Evolutionary conservation across 92 coral and sea anemone genomes (phyloP).

Genomic region (Porites rus): DNA sequence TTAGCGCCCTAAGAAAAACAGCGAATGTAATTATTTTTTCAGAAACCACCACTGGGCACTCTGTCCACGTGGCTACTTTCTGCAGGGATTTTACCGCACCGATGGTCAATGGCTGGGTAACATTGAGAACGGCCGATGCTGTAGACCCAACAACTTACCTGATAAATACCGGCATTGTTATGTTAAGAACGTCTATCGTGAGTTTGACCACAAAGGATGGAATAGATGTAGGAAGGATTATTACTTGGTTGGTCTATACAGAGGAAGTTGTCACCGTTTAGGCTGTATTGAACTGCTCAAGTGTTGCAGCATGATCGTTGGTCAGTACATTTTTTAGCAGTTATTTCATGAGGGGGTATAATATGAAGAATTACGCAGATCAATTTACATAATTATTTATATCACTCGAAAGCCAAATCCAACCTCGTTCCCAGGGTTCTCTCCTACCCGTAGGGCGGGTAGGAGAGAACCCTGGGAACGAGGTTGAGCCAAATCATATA

Average conservation of each 20-base stretch:
- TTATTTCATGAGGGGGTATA: too few relatives aligned
- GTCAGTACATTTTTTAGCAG: neutral
- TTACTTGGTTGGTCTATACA: slow-evolving; percentile 69
- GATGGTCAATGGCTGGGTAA: slow-evolving; percentile 14
- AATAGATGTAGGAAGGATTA: slow-evolving; percentile 68
- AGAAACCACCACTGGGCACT: slow-evolving; percentile 44
- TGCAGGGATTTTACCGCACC: slow-evolving; percentile 60
- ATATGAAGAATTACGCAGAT: too few relatives aligned
- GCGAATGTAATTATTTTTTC: neutral
- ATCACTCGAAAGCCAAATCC: too few relatives aligned
- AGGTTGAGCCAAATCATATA: too few relatives aligned
- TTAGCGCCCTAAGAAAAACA: too few relatives aligned
- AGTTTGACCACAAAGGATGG: slow-evolving; percentile 75
- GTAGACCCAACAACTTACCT: slow-evolving; percentile 56
- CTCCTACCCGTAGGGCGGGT: too few relatives aligned
- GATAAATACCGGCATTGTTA: slow-evolving; percentile 49
- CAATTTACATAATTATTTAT: too few relatives aligned
- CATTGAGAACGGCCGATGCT: slow-evolving; percentile 62
- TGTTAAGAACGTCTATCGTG: slow-evolving; percentile 31
- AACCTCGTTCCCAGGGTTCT: too few relatives aligned
- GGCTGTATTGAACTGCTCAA: slow-evolving; percentile 67
- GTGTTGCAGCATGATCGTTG: slow-evolving; percentile 72
- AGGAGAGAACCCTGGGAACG: too few relatives aligned
- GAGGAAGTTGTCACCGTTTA: slow-evolving; percentile 58
- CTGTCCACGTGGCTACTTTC: slow-evolving; percentile 54